Evolutionary conservation across 2,797 vertebrate species (phyloP), one percentile per base, ranked within the genome.

Genomic region (Gadopsis bispinosus): DNA sequence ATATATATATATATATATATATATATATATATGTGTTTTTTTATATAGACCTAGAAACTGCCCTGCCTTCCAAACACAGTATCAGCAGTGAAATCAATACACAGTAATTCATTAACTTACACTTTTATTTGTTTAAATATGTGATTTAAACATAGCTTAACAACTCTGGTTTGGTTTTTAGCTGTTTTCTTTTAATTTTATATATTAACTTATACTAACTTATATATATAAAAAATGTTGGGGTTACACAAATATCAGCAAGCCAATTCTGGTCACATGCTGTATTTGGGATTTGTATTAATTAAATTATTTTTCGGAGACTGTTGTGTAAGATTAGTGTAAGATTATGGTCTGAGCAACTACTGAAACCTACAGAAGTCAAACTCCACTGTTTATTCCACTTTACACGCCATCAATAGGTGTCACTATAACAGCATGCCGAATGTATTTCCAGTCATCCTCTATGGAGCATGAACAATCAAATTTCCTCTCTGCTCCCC

Each of bases 401-500:
- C 26, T 26, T 80, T 76, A 70, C 51, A 78, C 74, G 74, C 47
- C 69, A 73, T 76, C 47, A 76, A 80, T 68, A 75, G 53, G 71
- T 69, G 55, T 72, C 79, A 66, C 64, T 72, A 58, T 77, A 80
- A 61, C 75, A 87, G 72, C 75, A 64, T 51, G 56, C 83, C 41
- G 61, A 87, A 65, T 81, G 64, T 72, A 13, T 63, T 60, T 71
- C 47, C 37, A 63, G 50, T 48, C 75, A 68, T 80, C 56, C 66
- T 79, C 68, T 77, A 69, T 29, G 58, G 69, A 84, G 55, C 29
- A 20, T 39, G 37, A 75, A 73, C 74, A 84, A 75, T 88, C 77
- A 73, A 11, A 90, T 83, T 62, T 81, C 75, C 63, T 58, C 26
- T 69, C 61, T 56, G 53, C 63, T 84, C 22, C 35, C 45, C 16